Percentiles rank a stretch among this genome's conserved stretches.
Conservation (phyloP, 2,888 invertebrate species). For the Fissipunctia ypsillon region DNA sequence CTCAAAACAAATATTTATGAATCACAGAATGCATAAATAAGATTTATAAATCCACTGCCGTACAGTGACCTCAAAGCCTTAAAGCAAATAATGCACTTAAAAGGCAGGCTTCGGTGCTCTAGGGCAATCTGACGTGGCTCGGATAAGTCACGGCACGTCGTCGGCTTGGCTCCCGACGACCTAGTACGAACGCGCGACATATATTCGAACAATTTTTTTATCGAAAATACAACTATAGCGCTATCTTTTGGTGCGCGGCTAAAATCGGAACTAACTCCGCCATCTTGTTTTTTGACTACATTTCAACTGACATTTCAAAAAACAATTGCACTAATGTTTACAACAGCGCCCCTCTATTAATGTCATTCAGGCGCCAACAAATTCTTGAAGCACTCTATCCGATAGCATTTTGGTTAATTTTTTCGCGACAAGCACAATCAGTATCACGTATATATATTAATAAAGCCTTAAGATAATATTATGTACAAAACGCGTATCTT, state of each 20-base stretch:
- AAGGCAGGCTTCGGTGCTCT: conserved; percentile 10
- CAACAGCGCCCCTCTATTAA: background rate
- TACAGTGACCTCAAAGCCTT: conserved; percentile 13
- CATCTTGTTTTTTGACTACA: too few species aligned
- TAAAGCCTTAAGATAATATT: background rate
- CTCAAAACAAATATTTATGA: background rate
- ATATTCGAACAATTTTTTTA: background rate
- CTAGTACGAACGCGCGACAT: background rate
- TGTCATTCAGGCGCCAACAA: background rate
- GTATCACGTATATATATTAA: background rate
- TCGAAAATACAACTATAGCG: background rate
- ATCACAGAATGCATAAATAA: conserved; percentile 1
- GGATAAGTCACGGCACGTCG: conserved; percentile 30
- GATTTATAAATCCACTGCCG: background rate
- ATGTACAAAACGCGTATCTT: background rate
- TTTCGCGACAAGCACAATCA: background rate
- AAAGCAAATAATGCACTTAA: conserved; percentile 27
- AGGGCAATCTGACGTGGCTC: conserved; percentile 25
- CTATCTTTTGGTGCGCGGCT: background rate
- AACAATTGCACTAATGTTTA: background rate
- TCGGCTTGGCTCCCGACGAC: background rate
- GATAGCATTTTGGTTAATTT: background rate
- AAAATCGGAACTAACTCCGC: too few species aligned
- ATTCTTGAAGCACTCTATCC: background rate
- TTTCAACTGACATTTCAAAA: background rate